Percentiles rank a stretch among this genome's conserved stretches.
These are phyloP conservation scores for Catajapyx aquilonaris DNA, from an alignment of 1,140 invertebrate species.

Conservation along the genomic window DNA sequence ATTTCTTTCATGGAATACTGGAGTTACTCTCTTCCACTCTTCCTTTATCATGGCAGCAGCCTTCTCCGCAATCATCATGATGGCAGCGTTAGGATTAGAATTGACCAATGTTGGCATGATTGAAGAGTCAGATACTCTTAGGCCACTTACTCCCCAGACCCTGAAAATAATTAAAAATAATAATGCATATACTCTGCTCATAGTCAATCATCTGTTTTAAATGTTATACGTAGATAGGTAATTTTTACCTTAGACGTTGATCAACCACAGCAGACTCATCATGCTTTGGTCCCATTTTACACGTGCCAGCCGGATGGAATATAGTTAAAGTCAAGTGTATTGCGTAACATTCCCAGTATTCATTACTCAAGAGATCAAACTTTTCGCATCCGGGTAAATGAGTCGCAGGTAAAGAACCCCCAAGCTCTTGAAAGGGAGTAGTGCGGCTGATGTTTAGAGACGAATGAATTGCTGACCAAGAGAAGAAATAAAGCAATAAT, in stretches of 20 bases:
- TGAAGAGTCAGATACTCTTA: slow-evolving; percentile 2
- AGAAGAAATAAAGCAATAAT: no score
- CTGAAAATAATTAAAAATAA: not conserved
- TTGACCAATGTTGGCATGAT: not conserved
- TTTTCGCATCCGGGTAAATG: slow-evolving; percentile 9
- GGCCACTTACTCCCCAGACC: not conserved
- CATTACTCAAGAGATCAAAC: slow-evolving; percentile 5
- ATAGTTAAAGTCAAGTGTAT: slow-evolving; percentile 4
- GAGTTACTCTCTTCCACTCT: no score
- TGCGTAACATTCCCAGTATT: slow-evolving; percentile 9
- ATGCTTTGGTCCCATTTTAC: slow-evolving; percentile 7
- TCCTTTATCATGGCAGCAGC: slow-evolving; percentile 3
- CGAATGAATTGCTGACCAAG: no score
- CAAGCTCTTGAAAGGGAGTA: no score
- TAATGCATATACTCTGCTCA: no score
- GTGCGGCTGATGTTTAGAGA: no score
- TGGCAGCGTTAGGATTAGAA: not conserved
- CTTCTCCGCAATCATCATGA: slow-evolving; percentile 4
- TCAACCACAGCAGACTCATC: slow-evolving; percentile 9
- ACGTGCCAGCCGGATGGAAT: slow-evolving; percentile 6
- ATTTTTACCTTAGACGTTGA: slow-evolving; percentile 7
- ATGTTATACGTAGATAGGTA: no score
- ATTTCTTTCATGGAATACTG: no score
- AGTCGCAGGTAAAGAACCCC: no score
- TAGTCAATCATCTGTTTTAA: no score